Base-by-base conservation (phyloP, 2,797 vertebrate genomes). In the Distichodus sexfasciatus region DNA sequence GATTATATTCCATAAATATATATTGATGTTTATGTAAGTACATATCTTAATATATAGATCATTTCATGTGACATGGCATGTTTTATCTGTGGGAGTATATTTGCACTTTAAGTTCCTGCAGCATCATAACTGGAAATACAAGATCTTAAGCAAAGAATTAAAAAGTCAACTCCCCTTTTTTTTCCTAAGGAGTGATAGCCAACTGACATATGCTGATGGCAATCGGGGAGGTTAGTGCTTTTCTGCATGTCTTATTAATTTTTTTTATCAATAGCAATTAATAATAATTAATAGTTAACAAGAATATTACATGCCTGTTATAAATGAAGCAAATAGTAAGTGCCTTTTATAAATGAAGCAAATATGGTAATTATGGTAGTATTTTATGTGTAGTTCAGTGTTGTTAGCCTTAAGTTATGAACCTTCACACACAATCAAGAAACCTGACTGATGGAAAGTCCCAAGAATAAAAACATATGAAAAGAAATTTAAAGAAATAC, bases 211-310 rank as follows among this genome's bases (percentile, higher is more conserved):
- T 29, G 69, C 50, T 57, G 78, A 90, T 91, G 89, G 85, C 85
- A 10, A 15, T 38, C 3, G 76, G 78, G 28, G 79, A 90, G 89
- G 89, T 91, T 76, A 53, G 85, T 82, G 41, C 36, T 28, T 78
- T 21, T 35, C 17, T 62, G 70, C 41, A 51, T 6, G 2, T 65
- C 4, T 0, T 36, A 36, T 60, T 63, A 6, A 5, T 61, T 47
- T 48, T 15, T 26, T 28, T 44, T 44, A 46, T 1, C 21, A 15
- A 46, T n/a, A n/a, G n/a, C n/a, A n/a, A n/a, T n/a, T n/a, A n/a
- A n/a, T n/a, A n/a, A n/a, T n/a, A n/a, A n/a, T n/a, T n/a, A n/a
- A n/a, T n/a, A n/a, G n/a, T n/a, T n/a, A n/a, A n/a, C n/a, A n/a
- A n/a, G n/a, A n/a, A n/a, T n/a, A n/a, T n/a, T n/a, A n/a, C n/a